Evolutionary conservation across 2,888 invertebrate genomes (phyloP), one percentile per base, ranked within the genome.

Genomic region (Phrixothrix hirtus): DNA sequence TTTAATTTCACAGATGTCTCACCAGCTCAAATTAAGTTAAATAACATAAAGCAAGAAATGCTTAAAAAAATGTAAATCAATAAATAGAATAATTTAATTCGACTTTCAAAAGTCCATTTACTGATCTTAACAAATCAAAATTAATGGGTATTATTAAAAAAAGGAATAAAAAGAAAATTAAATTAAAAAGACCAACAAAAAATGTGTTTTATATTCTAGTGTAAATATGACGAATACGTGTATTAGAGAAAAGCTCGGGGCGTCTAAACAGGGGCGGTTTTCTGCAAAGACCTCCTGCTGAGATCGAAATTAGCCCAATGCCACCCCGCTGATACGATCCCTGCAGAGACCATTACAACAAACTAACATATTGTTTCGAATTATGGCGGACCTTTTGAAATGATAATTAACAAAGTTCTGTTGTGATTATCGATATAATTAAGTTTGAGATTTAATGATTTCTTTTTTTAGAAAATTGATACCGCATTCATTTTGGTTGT

Each of bases 331-430:
- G 72, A 37, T 56, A 50, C 17, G 53, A 59, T 61, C 65, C 70
- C 67, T 64, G 62, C 59, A 57, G 68, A 55, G 65, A 59, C 67
- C 66, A 70, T 72, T 73, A 72, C 69, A 60, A 56, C 74, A 73
- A 74, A 73, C 73, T 73, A 74, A 73, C 74, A 70, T 74, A 75
- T 75, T 75, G 75, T 75, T 74, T 74, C 70, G 69, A 70, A 70
- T 69, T 65, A 61, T 58, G 58, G 67, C 74, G 73, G 73, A 62
- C 46, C 62, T 68, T 72, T 72, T 67, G 66, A 62, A 55, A 64
- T 55, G 59, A 55, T 66, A 71, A 70, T 68, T 63, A 66, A 60
- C 57, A 64, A 60, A 56, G 57, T 60, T 63, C 67, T 59, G 65
- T 65, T 63, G 63, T 65, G 68, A 70, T 67, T 70, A 68, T 68